Evolutionary conservation across 1,140 invertebrate genomes (phyloP).

Genomic region (Archivesica marissinica): DNA sequence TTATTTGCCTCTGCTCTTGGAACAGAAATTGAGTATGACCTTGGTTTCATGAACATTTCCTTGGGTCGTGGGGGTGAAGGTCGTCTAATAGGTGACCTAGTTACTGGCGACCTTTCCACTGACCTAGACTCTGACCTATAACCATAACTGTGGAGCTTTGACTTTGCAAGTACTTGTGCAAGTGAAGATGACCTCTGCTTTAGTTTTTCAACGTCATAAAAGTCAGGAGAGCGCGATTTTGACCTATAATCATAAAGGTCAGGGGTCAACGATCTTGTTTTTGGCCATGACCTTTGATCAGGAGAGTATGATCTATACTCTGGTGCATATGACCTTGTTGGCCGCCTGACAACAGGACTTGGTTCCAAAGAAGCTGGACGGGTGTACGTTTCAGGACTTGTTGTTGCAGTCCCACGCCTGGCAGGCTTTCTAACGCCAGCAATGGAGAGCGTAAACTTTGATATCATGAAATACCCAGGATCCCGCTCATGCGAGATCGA

Average conservation of each 20-base stretch:
- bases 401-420: background rate
- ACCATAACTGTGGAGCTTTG: background rate
- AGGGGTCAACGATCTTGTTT: slow-evolving; percentile 49
- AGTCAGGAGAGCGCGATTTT: slow-evolving; percentile 14
- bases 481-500: slow-evolving; percentile 32
- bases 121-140: slow-evolving; percentile 11
- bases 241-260: slow-evolving; percentile 24
- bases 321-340: background rate
- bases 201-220: slow-evolving; percentile 6
- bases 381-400: background rate
- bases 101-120: background rate
- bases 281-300: background rate
- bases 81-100: slow-evolving; percentile 5
- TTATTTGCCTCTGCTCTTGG: slow-evolving; percentile 25
- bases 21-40: slow-evolving; percentile 48
- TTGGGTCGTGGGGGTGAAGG: slow-evolving; percentile 10
- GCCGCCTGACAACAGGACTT: slow-evolving; percentile 23
- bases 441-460: slow-evolving; percentile 45
- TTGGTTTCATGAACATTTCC: slow-evolving; percentile 30
- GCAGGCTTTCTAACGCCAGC: slow-evolving; percentile 26
- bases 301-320: slow-evolving; percentile 13
- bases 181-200: background rate
- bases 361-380: slow-evolving; percentile 37
- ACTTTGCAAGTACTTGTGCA: background rate
- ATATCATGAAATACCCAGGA: slow-evolving; percentile 54